These are phyloP conservation scores for Leptonema lineaticorne DNA, from an alignment of 1,140 invertebrate genomes.

Conservation along the genomic window DNA sequence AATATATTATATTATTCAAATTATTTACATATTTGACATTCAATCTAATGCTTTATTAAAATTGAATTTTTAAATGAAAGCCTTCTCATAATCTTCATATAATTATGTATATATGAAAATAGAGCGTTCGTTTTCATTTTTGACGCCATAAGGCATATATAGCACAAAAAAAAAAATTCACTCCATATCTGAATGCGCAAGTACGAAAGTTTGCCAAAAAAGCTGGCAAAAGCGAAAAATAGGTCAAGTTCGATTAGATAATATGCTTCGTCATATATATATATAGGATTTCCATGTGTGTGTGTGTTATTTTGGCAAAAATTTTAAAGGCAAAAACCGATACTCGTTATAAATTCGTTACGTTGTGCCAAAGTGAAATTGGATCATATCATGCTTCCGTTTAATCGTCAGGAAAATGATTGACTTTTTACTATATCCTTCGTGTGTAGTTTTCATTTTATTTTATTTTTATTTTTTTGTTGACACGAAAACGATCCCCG, in stretches of 20 bases:
- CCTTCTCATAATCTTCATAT: too few relatives aligned
- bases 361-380: constrained; percentile 14
- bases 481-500: too few relatives aligned
- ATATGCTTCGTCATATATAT: neutral
- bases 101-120: too few relatives aligned
- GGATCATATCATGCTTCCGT: constrained; percentile 1
- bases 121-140: neutral
- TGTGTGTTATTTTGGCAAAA: neutral
- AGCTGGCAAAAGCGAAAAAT: neutral
- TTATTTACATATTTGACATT: too few relatives aligned
- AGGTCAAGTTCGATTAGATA: neutral
- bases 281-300: too few relatives aligned
- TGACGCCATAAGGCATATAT: neutral
- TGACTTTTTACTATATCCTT: too few relatives aligned
- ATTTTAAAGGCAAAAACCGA: neutral
- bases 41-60: neutral
- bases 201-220: neutral
- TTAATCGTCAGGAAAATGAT: constrained; percentile 6
- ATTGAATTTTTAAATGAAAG: too few relatives aligned
- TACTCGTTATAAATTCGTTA: neutral
- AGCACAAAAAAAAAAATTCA: too few relatives aligned
- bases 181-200: too few relatives aligned
- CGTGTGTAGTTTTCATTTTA: too few relatives aligned
- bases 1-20: too few relatives aligned
- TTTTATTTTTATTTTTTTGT: too few relatives aligned